Evolutionary conservation across 2,888 invertebrate genomes (phyloP), one percentile per base, ranked within the genome.

Genomic region (Meliscaeva auricollis): DNA sequence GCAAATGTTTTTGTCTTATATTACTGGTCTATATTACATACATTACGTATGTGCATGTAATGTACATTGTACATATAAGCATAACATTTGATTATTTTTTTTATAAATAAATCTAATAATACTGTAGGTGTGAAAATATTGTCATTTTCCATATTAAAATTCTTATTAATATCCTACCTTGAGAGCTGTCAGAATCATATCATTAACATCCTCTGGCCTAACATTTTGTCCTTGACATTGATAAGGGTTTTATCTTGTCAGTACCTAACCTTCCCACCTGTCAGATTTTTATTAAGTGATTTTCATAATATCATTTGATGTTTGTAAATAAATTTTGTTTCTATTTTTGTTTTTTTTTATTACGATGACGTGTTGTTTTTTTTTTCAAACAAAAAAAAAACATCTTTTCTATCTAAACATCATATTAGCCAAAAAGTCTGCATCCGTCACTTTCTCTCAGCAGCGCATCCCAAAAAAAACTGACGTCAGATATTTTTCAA

Each of bases 401-500:
- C 13, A 1, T 38, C 17, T 15, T 17, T 0, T 17, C 20, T 8
- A 32, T 22, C 30, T 38, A 62, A 69, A 62, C 30, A 64, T 41
- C 32, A 60, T 22, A 41, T 46, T 30, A 60, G 48, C 44, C 62
- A 26, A 35, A 54, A 48, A 56, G 26, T 48, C 22, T 26, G 46
- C 54, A 20, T 50, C 54, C 17, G 30, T 48, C 13, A 20, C 38
- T n/a, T 66, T 48, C 26, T 26, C 30, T 58, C 52, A 68, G 26
- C 35, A 46, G 32, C 26, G 44, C 32, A 44, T 46, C 60, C 17
- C 5, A 22, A 58, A 41, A 26, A 13, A 44, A 64, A 11, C 77
- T 73, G 77, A 82, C 82, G 78, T 78, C 82, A 82, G 48, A 68
- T 46, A 48, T 30, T 26, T 54, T 68, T 38, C 66, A 22, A 50